phyloP scores from a whole-genome alignment of 35 echinoderm and acorn worm genomes.

The Stichopus chloronotus region DNA sequence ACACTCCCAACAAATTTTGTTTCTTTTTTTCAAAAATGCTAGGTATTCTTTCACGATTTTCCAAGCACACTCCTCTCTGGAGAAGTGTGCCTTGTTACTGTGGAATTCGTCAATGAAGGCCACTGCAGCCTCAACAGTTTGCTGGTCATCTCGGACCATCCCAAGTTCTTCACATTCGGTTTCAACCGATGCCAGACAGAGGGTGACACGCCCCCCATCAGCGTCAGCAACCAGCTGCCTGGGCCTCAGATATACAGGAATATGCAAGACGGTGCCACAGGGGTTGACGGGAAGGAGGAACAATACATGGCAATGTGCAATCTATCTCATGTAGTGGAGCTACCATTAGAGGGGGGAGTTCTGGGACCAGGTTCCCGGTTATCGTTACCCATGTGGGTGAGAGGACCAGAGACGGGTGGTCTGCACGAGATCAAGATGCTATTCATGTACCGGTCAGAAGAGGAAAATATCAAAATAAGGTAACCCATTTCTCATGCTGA shows the following conservation, averaged over 20 bases:
- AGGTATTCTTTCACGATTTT: constrained; percentile 85
- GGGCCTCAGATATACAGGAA: constrained; percentile 39
- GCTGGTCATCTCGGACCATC: constrained; percentile 76
- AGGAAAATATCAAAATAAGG: constrained; percentile 96
- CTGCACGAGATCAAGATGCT: constrained; percentile 92
- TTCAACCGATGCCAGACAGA: constrained; percentile 40
- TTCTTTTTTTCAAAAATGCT: constrained; percentile 9
- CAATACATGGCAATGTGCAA: constrained; percentile 70
- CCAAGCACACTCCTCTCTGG: constrained; percentile 87
- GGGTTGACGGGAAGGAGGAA: constrained; percentile 41
- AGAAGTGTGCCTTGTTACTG: constrained; percentile 73
- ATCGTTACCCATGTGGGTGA: constrained; percentile 85
- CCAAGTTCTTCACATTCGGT: constrained; percentile 92
- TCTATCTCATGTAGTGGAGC: constrained; percentile 83
- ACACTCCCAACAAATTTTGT: neutral
- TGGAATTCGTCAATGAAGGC: constrained; percentile 90
- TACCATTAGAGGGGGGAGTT: constrained; percentile 71
- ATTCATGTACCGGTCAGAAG: constrained; percentile 90
- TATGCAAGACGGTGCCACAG: constrained; percentile 12
- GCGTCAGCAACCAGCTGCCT: neutral
- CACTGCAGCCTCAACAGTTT: constrained; percentile 79
- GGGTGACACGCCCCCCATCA: neutral
- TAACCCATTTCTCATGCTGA: neutral
- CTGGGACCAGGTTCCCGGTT: constrained; percentile 72
- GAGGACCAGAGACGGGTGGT: constrained; percentile 86